phyloP scores from a whole-genome alignment of 2,113 vertebrate species.

The Onychorhynchus coronatus region DNA sequence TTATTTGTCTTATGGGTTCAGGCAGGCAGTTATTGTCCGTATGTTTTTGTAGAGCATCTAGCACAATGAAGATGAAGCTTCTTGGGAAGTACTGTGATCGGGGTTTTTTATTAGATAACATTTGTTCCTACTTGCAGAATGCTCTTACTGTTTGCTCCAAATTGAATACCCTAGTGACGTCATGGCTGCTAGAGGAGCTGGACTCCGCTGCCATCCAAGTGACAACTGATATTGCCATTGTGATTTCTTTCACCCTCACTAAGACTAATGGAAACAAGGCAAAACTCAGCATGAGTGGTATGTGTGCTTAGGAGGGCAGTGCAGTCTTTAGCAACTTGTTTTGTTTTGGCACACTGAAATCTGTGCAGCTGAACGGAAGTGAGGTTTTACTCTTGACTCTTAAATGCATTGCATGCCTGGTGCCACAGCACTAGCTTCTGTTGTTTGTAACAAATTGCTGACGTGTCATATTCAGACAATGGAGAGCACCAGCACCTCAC shows the following conservation, averaged over 20 bases:
- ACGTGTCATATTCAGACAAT: neutral
- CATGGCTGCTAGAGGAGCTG: neutral
- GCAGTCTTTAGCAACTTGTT: neutral
- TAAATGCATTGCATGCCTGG: neutral
- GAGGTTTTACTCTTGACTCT: neutral
- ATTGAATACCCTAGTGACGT: neutral
- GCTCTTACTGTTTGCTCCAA: neutral
- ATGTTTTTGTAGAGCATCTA: neutral
- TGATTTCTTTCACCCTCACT: neutral
- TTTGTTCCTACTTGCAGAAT: neutral
- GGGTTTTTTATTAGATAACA: neutral
- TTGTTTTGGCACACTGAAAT: neutral
- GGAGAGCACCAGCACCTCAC: neutral
- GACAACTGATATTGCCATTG: neutral
- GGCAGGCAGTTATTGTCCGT: neutral
- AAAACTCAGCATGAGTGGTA: neutral
- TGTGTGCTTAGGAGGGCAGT: neutral
- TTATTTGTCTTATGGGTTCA: neutral
- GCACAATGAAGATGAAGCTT: neutral
- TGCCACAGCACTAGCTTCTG: neutral
- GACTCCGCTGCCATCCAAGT: neutral
- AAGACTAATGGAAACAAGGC: neutral
- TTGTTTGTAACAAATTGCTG: neutral
- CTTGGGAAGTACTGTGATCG: neutral
- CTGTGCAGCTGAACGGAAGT: neutral